These are phyloP conservation scores for Masticophis lateralis DNA, from an alignment of 2,797 vertebrate genomes.

Conservation along the genomic window DNA sequence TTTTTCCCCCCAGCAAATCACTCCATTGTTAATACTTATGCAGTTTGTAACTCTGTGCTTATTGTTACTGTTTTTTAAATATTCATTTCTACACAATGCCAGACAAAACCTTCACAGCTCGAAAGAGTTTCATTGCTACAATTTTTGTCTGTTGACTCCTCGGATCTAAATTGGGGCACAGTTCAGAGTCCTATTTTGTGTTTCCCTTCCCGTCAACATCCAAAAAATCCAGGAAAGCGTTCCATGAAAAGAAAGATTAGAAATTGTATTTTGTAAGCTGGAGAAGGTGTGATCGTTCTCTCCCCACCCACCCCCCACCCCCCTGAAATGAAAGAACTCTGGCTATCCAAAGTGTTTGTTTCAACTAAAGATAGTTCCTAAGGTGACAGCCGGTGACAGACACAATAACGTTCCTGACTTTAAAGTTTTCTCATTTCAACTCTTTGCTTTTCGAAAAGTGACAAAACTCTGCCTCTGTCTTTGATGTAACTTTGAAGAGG, in stretches of 20 bases:
- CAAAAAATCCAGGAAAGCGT: constrained; percentile 28
- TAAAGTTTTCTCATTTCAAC: constrained; percentile 52
- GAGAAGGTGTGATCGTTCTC: constrained; percentile 39
- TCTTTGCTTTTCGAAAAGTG: constrained; percentile 32
- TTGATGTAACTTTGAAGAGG: constrained; percentile 37
- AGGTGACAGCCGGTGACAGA: constrained; percentile 51
- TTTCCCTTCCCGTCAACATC: constrained; percentile 42
- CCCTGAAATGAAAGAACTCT: constrained; percentile 27
- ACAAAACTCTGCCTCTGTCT: constrained; percentile 32
- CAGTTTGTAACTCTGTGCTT: constrained; percentile 23
- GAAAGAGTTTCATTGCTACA: constrained; percentile 16
- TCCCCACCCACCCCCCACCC: neutral
- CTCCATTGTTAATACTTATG: constrained; percentile 34
- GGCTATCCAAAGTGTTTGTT: constrained; percentile 40
- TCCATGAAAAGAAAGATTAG: constrained; percentile 34
- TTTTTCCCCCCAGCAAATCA: constrained; percentile 8
- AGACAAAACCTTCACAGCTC: constrained; percentile 30
- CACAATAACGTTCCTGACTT: constrained; percentile 41
- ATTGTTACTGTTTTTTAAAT: constrained; percentile 43
- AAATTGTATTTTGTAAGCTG: constrained; percentile 51
- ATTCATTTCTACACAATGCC: constrained; percentile 45
- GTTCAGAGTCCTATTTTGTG: constrained; percentile 38
- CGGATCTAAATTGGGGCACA: constrained; percentile 24
- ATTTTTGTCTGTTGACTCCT: constrained; percentile 15
- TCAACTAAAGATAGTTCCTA: constrained; percentile 45